phyloP scores from a whole-genome alignment of 2,113 vertebrate species.

The Dermatemys mawii region DNA sequence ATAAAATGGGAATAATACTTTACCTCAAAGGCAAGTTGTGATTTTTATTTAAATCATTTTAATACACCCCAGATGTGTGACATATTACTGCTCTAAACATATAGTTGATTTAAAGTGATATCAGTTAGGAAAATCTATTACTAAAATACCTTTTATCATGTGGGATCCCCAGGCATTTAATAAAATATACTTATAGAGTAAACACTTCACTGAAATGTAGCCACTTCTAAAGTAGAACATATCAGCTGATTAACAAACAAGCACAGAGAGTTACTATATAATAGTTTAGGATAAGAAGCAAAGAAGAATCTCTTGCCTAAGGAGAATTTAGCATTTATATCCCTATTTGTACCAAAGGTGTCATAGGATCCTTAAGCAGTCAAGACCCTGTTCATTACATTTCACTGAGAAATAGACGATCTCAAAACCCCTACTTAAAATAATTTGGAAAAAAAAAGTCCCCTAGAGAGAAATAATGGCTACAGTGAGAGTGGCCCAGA shows the following conservation, averaged over 20 bases:
- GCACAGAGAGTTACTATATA: neutral
- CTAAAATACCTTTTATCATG: neutral
- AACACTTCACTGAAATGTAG: neutral
- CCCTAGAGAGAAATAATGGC: neutral
- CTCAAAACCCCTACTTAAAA: neutral
- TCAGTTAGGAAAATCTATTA: neutral
- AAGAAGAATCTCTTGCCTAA: neutral
- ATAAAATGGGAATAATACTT: neutral
- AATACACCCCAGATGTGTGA: neutral
- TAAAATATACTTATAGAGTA: neutral
- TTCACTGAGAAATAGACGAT: neutral
- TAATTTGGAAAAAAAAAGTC: neutral
- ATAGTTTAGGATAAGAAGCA: accelerated
- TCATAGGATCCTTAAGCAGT: neutral
- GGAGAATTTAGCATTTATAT: neutral
- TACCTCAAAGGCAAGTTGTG: neutral
- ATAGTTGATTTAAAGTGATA: neutral
- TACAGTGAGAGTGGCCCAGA: neutral
- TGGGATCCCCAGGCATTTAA: neutral
- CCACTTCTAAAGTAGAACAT: neutral
- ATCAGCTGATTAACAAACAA: neutral
- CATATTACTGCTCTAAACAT: neutral
- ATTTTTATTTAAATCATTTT: neutral
- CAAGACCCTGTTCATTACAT: neutral
- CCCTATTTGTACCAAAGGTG: neutral